These are phyloP conservation scores for Planococcus citri DNA, from an alignment of 1,140 invertebrate species.

Conservation along the genomic window DNA sequence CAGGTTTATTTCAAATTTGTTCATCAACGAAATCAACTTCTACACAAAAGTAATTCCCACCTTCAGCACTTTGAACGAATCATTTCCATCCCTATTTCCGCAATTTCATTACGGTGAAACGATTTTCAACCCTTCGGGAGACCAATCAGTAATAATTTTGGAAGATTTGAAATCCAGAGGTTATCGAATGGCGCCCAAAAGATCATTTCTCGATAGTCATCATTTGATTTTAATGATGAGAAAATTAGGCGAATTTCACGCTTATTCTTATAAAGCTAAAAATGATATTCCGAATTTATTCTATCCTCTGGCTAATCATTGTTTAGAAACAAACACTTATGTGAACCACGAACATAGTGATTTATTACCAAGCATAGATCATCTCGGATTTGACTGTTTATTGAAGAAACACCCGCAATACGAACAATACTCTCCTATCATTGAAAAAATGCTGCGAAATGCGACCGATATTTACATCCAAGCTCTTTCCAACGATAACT, in stretches of 20 bases:
- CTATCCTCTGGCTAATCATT: not conserved
- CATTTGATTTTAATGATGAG: not conserved
- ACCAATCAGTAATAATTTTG: not conserved
- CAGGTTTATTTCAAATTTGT: too few species aligned
- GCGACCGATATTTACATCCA: not conserved
- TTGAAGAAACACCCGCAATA: not conserved
- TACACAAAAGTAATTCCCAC: too few species aligned
- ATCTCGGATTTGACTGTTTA: not conserved
- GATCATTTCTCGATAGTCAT: not conserved
- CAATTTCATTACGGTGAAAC: too few species aligned
- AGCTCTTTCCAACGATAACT: conserved; percentile 9
- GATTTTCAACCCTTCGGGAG: too few species aligned
- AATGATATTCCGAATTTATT: not conserved
- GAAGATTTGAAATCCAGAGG: not conserved
- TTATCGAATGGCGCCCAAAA: not conserved
- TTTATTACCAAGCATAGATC: not conserved
- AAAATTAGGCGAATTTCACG: not conserved
- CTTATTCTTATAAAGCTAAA: not conserved
- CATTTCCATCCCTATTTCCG: too few species aligned
- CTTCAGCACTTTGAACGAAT: too few species aligned
- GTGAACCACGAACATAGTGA: not conserved
- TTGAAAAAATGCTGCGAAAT: not conserved
- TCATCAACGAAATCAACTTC: too few species aligned
- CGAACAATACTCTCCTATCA: not conserved
- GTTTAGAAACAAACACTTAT: not conserved